phyloP scores from a whole-genome alignment of 2,113 vertebrate species.

The Pseudonaja textilis region DNA sequence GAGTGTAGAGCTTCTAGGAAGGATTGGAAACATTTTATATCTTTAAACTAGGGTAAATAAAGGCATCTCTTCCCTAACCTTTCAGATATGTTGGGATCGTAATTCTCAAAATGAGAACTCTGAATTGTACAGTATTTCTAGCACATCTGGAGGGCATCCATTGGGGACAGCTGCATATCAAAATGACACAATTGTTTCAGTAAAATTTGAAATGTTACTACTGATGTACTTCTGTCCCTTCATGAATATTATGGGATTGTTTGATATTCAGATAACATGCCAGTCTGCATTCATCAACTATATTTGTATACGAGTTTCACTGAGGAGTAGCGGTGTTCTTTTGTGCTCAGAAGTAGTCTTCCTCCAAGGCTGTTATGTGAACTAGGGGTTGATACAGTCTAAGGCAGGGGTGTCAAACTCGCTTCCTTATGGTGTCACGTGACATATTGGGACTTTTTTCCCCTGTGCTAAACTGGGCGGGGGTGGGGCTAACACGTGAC shows the following conservation, averaged over 20 bases:
- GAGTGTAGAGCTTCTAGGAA: neutral
- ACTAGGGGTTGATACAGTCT: neutral
- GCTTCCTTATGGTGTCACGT: too few relatives aligned
- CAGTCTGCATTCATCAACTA: neutral
- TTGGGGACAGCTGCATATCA: neutral
- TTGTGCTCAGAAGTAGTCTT: neutral
- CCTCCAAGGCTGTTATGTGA: neutral
- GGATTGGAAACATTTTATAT: neutral
- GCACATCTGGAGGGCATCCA: neutral
- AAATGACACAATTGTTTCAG: neutral
- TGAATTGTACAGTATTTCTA: neutral
- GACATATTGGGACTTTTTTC: too few relatives aligned
- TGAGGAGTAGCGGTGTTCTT: neutral
- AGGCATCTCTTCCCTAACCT: neutral
- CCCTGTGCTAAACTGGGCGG: too few relatives aligned
- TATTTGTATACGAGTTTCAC: neutral
- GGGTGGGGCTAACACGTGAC: too few relatives aligned
- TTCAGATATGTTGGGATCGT: neutral
- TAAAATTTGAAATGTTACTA: neutral
- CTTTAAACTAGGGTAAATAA: conserved; percentile 12
- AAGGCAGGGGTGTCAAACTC: too few relatives aligned
- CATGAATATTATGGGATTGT: neutral
- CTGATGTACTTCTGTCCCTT: neutral
- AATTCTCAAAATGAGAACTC: neutral
- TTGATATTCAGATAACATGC: neutral